These are phyloP conservation scores for Cydia strobilella DNA, from an alignment of 1,140 invertebrate species.

Conservation along the genomic window DNA sequence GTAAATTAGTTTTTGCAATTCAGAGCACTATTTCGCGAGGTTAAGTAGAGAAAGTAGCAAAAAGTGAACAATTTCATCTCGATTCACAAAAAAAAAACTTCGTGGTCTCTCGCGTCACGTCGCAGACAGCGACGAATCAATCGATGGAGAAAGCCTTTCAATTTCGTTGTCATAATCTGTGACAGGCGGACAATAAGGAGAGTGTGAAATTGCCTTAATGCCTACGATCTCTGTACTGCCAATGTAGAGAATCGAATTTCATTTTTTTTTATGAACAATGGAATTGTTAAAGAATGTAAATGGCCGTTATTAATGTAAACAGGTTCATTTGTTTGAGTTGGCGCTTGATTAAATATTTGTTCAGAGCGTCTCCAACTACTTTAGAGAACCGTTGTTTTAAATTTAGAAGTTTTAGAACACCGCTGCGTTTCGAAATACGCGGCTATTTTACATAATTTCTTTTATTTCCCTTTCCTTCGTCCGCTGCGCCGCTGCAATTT, in stretches of 20 bases:
- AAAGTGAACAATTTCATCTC: not conserved
- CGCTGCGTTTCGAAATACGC: constrained; percentile 27
- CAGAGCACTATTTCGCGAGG: constrained; percentile 13
- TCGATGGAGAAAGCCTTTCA: constrained; percentile 31
- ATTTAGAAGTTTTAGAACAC: constrained; percentile 29
- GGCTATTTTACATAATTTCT: constrained; percentile 39
- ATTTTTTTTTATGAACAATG: constrained; percentile 19
- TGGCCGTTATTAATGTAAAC: constrained; percentile 25
- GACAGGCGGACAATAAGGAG: constrained; percentile 25
- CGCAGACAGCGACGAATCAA: constrained; percentile 27
- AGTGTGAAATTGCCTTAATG: constrained; percentile 19
- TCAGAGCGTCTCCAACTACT: constrained; percentile 5
- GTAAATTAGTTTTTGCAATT: constrained; percentile 27
- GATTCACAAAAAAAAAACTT: not conserved
- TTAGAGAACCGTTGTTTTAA: constrained; percentile 22
- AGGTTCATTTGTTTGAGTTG: not conserved
- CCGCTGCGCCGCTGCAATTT: constrained; percentile 59
- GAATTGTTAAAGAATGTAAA: not conserved
- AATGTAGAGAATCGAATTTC: not conserved
- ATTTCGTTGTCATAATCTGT: constrained; percentile 30
- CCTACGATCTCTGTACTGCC: not conserved
- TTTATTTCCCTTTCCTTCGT: constrained; percentile 56
- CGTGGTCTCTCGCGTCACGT: constrained; percentile 22
- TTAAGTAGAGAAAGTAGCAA: constrained; percentile 27
- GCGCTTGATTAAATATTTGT: constrained; percentile 18